Percentiles rank a stretch among this genome's conserved stretches.
Evolutionary conservation across 2,797 vertebrate species (phyloP).

Genomic region (Halcyon badia): DNA sequence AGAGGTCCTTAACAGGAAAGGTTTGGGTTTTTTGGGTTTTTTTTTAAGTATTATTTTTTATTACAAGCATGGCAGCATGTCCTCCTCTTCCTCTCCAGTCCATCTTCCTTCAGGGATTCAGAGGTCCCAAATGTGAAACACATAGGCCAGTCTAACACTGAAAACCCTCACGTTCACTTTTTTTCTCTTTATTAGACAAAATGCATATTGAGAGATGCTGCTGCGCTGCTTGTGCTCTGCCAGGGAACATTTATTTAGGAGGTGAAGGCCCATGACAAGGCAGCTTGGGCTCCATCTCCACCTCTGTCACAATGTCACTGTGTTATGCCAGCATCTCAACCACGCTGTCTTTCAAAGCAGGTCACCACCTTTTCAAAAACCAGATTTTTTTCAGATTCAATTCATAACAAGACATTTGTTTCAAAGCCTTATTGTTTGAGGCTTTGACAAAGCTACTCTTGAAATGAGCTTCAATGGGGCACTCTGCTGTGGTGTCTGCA

Average conservation of each 20-base stretch:
- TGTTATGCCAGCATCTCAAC: accelerated
- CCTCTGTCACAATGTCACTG: accelerated
- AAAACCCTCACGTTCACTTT: accelerated
- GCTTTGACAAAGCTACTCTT: neutral
- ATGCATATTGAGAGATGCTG: neutral
- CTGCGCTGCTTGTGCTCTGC: accelerated
- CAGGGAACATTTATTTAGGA: neutral
- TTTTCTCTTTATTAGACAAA: neutral
- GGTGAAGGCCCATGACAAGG: neutral
- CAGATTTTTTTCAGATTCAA: neutral
- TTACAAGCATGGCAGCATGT: neutral
- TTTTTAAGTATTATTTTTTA: neutral
- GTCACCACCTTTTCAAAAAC: neutral
- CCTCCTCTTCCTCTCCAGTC: neutral
- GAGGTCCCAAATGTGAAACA: neutral
- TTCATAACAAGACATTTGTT: neutral
- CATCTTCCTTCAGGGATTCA: neutral
- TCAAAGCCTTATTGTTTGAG: neutral
- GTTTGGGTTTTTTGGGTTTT: too few relatives aligned
- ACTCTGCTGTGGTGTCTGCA: neutral
- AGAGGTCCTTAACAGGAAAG: neutral
- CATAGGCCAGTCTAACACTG: neutral
- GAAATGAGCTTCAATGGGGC: neutral
- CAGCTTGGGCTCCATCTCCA: neutral
- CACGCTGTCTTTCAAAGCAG: neutral